Conservation (phyloP, 2,797 vertebrate genomes). For the Sylvilagus floridanus region DNA sequence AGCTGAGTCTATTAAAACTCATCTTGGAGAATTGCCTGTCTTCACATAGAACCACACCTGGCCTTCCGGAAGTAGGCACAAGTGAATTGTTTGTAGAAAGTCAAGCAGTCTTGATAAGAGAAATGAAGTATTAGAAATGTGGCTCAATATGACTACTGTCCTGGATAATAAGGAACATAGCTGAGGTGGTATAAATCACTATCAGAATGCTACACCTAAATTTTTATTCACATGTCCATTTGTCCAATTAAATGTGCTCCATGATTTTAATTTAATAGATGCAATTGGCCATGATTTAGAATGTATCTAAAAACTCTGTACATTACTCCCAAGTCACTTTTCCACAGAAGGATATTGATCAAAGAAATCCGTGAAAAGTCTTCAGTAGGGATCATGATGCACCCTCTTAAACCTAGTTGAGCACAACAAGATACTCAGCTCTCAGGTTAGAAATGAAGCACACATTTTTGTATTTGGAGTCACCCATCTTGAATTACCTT, state of each 20-base stretch:
- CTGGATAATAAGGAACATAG: not conserved
- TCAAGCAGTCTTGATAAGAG: not conserved
- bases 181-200: conserved; percentile 39
- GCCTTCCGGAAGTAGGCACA: not conserved
- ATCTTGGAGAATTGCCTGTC: not conserved
- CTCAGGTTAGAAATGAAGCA: not conserved
- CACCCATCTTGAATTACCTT: not conserved
- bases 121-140: not conserved
- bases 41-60: not conserved
- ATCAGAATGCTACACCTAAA: not conserved
- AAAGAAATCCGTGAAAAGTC: not conserved
- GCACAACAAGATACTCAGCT: not conserved
- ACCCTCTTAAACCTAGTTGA: not conserved
- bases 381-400: not conserved
- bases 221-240: not conserved
- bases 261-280: conserved; percentile 18
- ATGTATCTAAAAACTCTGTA: conserved; percentile 1
- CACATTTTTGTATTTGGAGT: not conserved
- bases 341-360: not conserved
- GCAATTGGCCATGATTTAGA: not conserved
- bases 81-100: not conserved
- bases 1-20: not conserved
- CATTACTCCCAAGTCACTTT: not conserved
- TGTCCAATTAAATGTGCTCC: not conserved
- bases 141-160: not conserved